A percentile compares a stretch with the other conserved stretches of the same genome.
Conservation (phyloP, 2,888 invertebrate species). For the Oxycera nigricornis region DNA sequence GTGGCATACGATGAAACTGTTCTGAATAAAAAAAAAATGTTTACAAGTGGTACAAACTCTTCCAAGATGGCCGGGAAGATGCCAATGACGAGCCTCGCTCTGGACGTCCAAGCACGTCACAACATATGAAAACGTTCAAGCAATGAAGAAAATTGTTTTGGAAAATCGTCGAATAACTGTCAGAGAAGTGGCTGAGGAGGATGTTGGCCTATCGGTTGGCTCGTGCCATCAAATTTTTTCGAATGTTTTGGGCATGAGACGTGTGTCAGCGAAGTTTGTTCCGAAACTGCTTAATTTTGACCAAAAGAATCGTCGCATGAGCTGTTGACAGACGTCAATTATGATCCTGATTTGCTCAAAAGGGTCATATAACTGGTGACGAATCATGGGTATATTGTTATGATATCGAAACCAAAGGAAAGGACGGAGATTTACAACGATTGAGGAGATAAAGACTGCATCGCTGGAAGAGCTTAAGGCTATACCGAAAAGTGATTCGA, state of each 20-base stretch:
- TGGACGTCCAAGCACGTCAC: background rate
- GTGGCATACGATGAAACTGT: too few species aligned
- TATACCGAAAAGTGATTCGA: too few species aligned
- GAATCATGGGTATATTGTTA: too few species aligned
- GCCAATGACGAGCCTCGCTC: too few species aligned
- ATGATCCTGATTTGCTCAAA: background rate
- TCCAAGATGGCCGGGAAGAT: too few species aligned
- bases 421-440: too few species aligned
- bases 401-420: too few species aligned
- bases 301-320: background rate
- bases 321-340: conserved; percentile 4
- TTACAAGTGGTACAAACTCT: too few species aligned
- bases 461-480: too few species aligned
- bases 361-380: too few species aligned
- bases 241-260: background rate
- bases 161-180: background rate
- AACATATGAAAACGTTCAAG: background rate
- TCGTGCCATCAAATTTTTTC: background rate
- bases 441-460: too few species aligned
- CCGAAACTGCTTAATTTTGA: background rate
- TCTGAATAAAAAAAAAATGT: too few species aligned
- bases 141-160: background rate
- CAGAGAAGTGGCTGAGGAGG: background rate
- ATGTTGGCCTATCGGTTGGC: background rate
- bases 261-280: background rate